Base-by-base conservation (phyloP, 2,113 vertebrate genomes). In the Tapirus terrestris region DNA sequence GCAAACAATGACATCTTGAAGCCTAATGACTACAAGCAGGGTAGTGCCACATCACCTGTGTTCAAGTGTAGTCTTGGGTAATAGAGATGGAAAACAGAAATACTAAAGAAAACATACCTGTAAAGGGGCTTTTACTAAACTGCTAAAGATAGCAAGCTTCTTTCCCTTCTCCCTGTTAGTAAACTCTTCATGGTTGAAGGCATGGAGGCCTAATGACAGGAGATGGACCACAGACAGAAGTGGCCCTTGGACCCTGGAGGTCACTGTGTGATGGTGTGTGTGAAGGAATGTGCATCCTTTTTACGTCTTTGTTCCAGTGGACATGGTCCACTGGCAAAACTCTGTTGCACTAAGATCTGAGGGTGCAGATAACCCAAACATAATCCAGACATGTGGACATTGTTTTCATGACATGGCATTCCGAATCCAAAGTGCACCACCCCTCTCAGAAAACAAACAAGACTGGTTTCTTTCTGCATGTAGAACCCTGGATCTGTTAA, bases 311-410 rank as follows among this genome's bases (percentile, higher is more conserved):
- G 98, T 98, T 97, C 5, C 1, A 89, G 80, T 43, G 86, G 97
- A 97, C 73, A 98, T 72, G 98, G 98, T 98, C 98, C 97, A 96
- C 97, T 98, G 97, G 94, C 97, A 98, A 98, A 98, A 98, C 98
- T 98, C 98, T 98, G 98, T 98, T 98, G 96, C 96, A 91, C 94
- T 98, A 98, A 98, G 98, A 98, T 98, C 17, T 65, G 86, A 94
- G 93, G 85, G 93, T 96, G 91, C 86, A 98, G 98, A 98, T 98
- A 98, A 86, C 96, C 96, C 95, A 98, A 96, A 95, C 96, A 95
- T 21, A 65, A 95, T 82, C 96, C 80, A 94, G 97, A 92, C 95
- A 70, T 95, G 85, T 70, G 88, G 96, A 86, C 90, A 75, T 82
- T 84, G 83, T 92, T 97, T 95, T 77, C 63, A 45, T 91, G 97